These are phyloP conservation scores for Oncorhynchus tshawytscha DNA, from an alignment of 2,113 vertebrate genomes.

Conservation along the genomic window DNA sequence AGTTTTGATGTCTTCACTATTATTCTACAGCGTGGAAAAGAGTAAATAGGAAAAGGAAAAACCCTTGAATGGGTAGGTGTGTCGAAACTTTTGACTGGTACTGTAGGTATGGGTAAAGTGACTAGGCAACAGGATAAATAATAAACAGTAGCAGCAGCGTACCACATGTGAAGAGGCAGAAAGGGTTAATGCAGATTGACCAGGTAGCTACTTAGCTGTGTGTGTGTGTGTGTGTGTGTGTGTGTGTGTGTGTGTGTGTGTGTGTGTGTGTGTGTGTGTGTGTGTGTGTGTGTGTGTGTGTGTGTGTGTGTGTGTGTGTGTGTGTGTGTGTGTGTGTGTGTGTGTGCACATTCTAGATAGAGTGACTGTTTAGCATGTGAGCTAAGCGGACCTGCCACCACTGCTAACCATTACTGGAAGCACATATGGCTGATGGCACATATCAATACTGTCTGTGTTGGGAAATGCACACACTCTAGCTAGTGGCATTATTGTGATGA, in stretches of 20 bases:
- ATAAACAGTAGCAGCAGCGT: too few species aligned
- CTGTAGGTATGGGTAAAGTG: too few species aligned
- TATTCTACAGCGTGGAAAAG: too few species aligned
- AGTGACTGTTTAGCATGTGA: not conserved
- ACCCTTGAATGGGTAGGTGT: too few species aligned
- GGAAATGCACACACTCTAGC: not conserved
- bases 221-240: not conserved
- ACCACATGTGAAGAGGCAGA: too few species aligned
- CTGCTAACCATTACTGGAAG: conserved; percentile 12
- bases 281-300: not conserved
- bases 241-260: not conserved
- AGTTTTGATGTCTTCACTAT: too few species aligned
- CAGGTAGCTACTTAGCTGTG: not conserved
- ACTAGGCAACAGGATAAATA: too few species aligned
- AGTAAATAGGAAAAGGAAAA: too few species aligned
- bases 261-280: too few species aligned
- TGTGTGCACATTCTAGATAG: too few species aligned
- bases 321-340: not conserved
- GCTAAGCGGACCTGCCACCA: conserved; percentile 6
- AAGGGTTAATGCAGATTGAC: too few species aligned
- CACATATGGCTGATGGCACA: conserved; percentile 1
- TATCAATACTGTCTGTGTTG: conserved; percentile 22
- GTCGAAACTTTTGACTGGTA: too few species aligned
- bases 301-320: not conserved
- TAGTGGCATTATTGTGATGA: conserved; percentile 25